Conservation (phyloP, 2,888 invertebrate genomes). For the Drosophila sordidula region DNA sequence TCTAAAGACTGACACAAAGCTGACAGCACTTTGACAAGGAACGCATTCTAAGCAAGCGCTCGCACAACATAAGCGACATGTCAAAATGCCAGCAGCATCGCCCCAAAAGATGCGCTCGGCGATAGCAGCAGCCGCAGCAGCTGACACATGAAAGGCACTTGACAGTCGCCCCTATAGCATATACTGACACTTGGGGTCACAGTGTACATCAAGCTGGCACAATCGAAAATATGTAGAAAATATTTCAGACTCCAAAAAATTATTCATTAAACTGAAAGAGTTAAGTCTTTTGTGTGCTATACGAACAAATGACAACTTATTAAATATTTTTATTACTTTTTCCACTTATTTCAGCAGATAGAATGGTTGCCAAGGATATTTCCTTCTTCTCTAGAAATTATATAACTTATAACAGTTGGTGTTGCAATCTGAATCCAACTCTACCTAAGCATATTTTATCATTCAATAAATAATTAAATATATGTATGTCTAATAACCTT, state of each 20-base stretch:
- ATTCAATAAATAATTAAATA: background rate
- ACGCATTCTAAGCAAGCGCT: conserved; percentile 75
- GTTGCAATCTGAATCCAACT: background rate
- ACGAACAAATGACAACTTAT: too few species aligned
- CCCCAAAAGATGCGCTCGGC: conserved; percentile 67
- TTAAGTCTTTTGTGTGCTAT: too few species aligned
- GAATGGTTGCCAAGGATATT: too few species aligned
- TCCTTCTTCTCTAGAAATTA: too few species aligned
- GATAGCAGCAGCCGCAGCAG: conserved; percentile 60
- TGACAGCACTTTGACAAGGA: conserved; percentile 76
- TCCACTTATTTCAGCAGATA: too few species aligned
- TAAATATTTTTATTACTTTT: too few species aligned
- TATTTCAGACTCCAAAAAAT: background rate
- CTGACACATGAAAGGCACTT: conserved; percentile 66
- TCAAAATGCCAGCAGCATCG: conserved; percentile 72
- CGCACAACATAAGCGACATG: conserved; percentile 73
- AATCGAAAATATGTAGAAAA: background rate
- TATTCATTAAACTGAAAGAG: background rate
- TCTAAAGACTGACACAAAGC: conserved; percentile 67
- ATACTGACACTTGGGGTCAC: conserved; percentile 6
- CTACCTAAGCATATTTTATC: background rate
- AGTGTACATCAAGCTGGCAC: background rate
- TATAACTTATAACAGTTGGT: too few species aligned
- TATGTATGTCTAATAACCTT: background rate
- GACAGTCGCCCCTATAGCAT: conserved; percentile 51